These are phyloP conservation scores for Camelus dromedarius DNA, from an alignment of 2,113 vertebrate genomes.

Conservation along the genomic window DNA sequence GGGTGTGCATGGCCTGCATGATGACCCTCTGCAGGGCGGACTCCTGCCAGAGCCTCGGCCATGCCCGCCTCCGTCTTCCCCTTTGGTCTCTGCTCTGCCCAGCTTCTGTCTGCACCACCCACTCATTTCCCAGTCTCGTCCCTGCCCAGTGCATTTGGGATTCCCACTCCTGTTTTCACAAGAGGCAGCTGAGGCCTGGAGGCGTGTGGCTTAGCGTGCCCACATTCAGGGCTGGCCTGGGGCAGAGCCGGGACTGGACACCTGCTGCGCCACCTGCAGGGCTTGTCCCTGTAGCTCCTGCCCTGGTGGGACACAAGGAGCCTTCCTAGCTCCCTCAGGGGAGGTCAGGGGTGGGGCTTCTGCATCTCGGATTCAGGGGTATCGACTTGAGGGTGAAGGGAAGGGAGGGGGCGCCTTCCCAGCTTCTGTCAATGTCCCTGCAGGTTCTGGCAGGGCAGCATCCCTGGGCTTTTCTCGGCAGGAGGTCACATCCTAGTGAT, in stretches of 20 bases:
- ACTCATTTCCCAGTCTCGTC: no score
- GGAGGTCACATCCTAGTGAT: accelerated
- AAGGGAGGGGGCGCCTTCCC: neutral
- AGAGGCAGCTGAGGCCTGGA: neutral
- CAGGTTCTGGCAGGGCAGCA: neutral
- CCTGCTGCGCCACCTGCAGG: no score
- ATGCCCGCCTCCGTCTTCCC: neutral
- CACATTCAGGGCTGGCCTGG: accelerated
- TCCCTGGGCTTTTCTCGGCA: neutral
- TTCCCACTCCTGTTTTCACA: neutral
- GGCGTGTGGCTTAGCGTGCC: accelerated
- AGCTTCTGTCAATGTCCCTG: accelerated
- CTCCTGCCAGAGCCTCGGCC: neutral
- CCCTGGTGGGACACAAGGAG: neutral
- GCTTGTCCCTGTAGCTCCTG: accelerated
- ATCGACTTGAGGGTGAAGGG: neutral
- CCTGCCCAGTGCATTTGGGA: neutral
- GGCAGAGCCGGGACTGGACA: neutral
- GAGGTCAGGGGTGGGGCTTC: neutral
- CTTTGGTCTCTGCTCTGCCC: neutral
- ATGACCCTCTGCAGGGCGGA: neutral
- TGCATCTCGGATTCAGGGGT: neutral
- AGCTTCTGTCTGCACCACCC: accelerated
- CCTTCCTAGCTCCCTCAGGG: neutral
- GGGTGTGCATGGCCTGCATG: neutral